Conservation (phyloP, 2,113 vertebrate species). For the Illadopsis cleaveri region DNA sequence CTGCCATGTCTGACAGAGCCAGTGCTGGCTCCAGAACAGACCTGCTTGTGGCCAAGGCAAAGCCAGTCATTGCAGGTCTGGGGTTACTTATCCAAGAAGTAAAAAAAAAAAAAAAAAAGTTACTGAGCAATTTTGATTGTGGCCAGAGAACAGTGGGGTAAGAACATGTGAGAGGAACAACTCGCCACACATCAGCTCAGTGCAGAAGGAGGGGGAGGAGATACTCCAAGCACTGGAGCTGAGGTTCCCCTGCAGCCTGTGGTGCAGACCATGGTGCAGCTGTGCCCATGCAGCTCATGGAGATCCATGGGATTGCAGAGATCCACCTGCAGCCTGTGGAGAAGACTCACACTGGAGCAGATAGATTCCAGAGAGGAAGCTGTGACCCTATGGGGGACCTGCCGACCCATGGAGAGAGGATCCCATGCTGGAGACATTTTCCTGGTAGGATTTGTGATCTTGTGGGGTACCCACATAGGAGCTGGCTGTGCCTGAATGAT, state of each 20-base stretch:
- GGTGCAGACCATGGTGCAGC: neutral
- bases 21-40: neutral
- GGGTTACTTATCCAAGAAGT: neutral
- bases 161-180: neutral
- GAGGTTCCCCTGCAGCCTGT: rapidly evolving
- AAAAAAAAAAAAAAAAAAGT: neutral
- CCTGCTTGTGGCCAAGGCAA: neutral
- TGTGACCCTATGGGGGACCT: too few relatives aligned
- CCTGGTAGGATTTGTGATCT: neutral
- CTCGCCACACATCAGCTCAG: neutral
- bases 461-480: neutral
- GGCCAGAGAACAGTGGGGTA: neutral
- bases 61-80: neutral
- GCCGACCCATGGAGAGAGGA: neutral
- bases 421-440: rapidly evolving
- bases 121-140: neutral
- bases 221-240: rapidly evolving
- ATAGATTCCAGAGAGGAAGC: neutral
- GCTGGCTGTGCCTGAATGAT: neutral
- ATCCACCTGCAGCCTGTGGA: neutral
- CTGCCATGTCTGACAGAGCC: neutral
- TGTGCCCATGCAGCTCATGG: neutral
- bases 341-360: neutral
- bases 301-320: neutral
- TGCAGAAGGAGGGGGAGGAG: rapidly evolving